phyloP scores from a whole-genome alignment of 2,888 invertebrate genomes.

The Tetramorium bicarinatum region DNA sequence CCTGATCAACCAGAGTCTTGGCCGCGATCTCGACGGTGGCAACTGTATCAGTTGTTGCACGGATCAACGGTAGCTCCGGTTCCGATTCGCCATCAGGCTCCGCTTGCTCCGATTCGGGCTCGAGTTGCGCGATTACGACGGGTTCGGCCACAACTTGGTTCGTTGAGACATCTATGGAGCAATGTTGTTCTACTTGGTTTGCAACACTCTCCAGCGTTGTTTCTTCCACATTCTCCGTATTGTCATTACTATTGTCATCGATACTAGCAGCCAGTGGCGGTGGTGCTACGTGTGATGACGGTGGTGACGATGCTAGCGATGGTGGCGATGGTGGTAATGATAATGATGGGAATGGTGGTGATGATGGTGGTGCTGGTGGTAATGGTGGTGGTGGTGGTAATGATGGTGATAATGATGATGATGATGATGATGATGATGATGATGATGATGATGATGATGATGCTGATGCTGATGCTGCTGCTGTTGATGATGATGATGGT shows the following conservation, averaged over 20 bases:
- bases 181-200: conserved; percentile 78
- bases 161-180: conserved; percentile 77
- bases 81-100: conserved; percentile 78
- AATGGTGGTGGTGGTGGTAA: conserved; percentile 30
- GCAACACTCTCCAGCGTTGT: conserved; percentile 64
- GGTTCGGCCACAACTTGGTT: conserved; percentile 64
- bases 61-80: conserved; percentile 60
- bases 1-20: conserved; percentile 84
- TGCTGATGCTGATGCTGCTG: neutral
- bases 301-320: conserved; percentile 44
- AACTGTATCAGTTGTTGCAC: conserved; percentile 69
- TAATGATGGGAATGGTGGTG: neutral
- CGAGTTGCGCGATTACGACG: neutral
- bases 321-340: neutral
- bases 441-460: neutral
- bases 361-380: neutral
- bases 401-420: neutral
- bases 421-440: neutral
- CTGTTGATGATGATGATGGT: neutral
- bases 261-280: neutral
- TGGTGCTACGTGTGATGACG: neutral
- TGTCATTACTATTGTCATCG: conserved; percentile 7
- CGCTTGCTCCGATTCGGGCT: conserved; percentile 48
- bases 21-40: conserved; percentile 78
- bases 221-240: conserved; percentile 56